Percentiles rank a stretch among this genome's conserved stretches.
Evolutionary conservation across 2,797 vertebrate species (phyloP).

Genomic region (Argentina silus): DNA sequence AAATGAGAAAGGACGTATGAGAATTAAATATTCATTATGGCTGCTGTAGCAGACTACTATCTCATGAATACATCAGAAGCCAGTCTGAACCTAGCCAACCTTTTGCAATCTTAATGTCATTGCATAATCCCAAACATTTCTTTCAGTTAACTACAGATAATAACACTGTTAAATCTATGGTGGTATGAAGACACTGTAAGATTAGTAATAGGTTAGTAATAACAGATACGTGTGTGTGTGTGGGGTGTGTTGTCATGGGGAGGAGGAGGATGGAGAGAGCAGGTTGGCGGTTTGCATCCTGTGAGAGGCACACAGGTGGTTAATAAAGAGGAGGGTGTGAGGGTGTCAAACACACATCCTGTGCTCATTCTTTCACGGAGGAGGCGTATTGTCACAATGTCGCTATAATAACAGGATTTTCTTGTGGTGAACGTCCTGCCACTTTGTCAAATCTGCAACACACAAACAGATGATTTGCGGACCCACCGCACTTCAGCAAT

Average conservation of each 20-base stretch:
- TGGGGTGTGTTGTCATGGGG: constrained; percentile 12
- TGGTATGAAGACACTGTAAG: not conserved
- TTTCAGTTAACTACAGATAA: not conserved
- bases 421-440: not conserved
- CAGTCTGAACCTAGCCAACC: not conserved
- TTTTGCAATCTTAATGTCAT: not conserved
- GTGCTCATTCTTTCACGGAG: constrained; percentile 9
- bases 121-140: not conserved
- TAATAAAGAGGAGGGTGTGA: constrained; percentile 8
- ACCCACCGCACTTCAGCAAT: not conserved
- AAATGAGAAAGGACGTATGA: constrained; percentile 41
- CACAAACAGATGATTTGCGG: not conserved
- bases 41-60: constrained; percentile 7
- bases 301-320: constrained; percentile 30
- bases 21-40: constrained; percentile 47
- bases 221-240: not conserved
- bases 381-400: constrained; percentile 7
- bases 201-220: not conserved
- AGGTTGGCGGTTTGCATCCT: constrained; percentile 37
- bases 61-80: not conserved
- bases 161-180: not conserved
- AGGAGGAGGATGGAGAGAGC: constrained; percentile 15
- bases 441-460: not conserved
- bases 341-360: constrained; percentile 32
- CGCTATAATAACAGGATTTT: constrained; percentile 16